Evolutionary conservation across 2,113 vertebrate genomes (phyloP), one percentile per base, ranked within the genome.

Genomic region (Meleagris gallopavo): DNA sequence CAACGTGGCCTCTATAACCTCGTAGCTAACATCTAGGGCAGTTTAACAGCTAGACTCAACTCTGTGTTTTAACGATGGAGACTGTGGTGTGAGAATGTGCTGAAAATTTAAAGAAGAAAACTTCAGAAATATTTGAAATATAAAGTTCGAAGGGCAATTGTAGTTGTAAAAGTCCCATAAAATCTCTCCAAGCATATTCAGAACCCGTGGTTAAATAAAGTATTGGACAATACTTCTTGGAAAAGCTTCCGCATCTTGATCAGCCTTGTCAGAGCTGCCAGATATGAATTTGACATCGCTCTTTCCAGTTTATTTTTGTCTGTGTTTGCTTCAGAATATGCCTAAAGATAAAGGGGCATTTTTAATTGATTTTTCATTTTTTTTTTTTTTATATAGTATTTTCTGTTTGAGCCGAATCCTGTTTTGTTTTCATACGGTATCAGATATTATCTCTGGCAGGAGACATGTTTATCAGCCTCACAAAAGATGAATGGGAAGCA

Each of bases 361-460:
- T 92, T 79, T 79, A 93, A 89, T 85, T 93, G 85, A 36, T 86
- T 83, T 67, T 83, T 83, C 77, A 64, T 30, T 34, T 58, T 24
- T 4, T 64, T 6, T 71, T 61, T 24, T 4, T 64, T 6, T 71
- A 55, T 88, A 20, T 74, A 30, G 14, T 65, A 36, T 70, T 76
- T 79, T 86, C 7, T 77, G 40, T 82, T 89, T 72, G 13, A 7
- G 30, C 43, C 83, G 66, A 66, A 71, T 86, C 45, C 36, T 77
- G 29, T 46, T 4, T 34, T 80, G 27, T 17, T 74, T 90, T 74
- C 45, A 43, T 70, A 46, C 50, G 73, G 38, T 34, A n/a, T 70
- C 19, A 80, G 55, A 76, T 60, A 18, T 36, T 61, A 46, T 65
- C 78, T 62, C 2, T 82, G 88, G 55, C 58, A 70, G 36, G 43